Evolutionary conservation across 2,113 vertebrate species (phyloP).

Genomic region (Oncorhynchus masou): DNA sequence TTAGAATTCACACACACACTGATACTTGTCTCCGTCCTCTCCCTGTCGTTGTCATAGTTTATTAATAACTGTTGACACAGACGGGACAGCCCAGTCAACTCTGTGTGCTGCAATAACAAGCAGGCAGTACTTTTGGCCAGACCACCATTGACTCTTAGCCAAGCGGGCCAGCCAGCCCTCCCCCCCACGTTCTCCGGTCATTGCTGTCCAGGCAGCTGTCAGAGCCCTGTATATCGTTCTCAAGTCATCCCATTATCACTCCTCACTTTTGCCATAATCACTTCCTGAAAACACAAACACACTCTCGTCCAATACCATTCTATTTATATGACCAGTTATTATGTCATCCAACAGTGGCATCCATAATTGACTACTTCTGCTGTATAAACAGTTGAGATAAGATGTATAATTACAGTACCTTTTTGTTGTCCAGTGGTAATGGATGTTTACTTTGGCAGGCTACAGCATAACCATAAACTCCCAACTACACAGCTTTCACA

Average conservation of each 20-base stretch:
- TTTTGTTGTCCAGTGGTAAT: neutral
- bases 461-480: neutral
- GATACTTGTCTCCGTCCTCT: neutral
- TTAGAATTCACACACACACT: neutral
- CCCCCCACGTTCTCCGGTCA: neutral
- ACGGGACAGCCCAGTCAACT: neutral
- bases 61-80: neutral
- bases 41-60: neutral
- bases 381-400: neutral
- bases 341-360: neutral
- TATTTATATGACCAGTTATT: neutral
- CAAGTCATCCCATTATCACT: neutral
- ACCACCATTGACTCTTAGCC: neutral
- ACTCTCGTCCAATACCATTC: neutral
- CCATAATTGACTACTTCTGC: neutral
- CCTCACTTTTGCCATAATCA: neutral
- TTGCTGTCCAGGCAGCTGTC: neutral
- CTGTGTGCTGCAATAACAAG: neutral
- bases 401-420: neutral
- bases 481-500: neutral
- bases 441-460: neutral
- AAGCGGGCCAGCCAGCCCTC: neutral
- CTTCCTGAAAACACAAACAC: conserved; percentile 7
- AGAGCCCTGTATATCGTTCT: neutral
- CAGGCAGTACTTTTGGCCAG: neutral